These are phyloP conservation scores for Dexiosoma caninum DNA, from an alignment of 2,888 invertebrate genomes.

Conservation along the genomic window DNA sequence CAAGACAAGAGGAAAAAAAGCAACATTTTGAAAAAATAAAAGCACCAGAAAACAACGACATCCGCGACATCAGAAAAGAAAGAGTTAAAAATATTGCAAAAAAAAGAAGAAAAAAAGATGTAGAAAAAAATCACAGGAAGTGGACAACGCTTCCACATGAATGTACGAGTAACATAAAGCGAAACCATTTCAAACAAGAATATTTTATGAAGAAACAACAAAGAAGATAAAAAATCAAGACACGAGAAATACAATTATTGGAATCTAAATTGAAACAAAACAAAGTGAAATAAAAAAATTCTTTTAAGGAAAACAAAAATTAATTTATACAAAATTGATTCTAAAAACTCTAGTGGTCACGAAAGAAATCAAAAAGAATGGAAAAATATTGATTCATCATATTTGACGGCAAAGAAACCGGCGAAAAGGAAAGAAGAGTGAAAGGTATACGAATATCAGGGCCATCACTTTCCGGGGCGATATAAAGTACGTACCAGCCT, in stretches of 20 bases:
- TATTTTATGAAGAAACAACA: slow-evolving; percentile 48
- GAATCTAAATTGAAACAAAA: slow-evolving; percentile 72
- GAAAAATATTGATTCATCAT: slow-evolving; percentile 12
- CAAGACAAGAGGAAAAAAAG: slow-evolving; percentile 43
- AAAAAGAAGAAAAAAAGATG: neutral
- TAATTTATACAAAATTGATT: slow-evolving; percentile 47
- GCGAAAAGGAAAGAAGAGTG: neutral
- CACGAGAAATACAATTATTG: slow-evolving; percentile 51
- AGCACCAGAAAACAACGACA: slow-evolving; percentile 54
- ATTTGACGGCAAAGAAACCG: neutral
- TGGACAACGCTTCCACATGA: slow-evolving; percentile 62
- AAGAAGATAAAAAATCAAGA: slow-evolving; percentile 18
- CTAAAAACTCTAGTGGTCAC: neutral
- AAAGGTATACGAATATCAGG: too few relatives aligned
- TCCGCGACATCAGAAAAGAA: slow-evolving; percentile 58
- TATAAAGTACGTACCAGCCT: too few relatives aligned
- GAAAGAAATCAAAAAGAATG: neutral
- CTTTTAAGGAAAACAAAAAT: slow-evolving; percentile 66
- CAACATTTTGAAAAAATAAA: slow-evolving; percentile 4
- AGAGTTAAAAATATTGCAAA: slow-evolving; percentile 44
- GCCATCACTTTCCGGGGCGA: too few relatives aligned
- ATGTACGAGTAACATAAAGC: slow-evolving; percentile 53
- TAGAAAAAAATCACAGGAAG: slow-evolving; percentile 50
- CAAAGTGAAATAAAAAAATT: slow-evolving; percentile 71
- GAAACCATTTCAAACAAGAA: slow-evolving; percentile 47